phyloP scores from a whole-genome alignment of 2,888 invertebrate genomes.

The Lasioglossum villosulum region DNA sequence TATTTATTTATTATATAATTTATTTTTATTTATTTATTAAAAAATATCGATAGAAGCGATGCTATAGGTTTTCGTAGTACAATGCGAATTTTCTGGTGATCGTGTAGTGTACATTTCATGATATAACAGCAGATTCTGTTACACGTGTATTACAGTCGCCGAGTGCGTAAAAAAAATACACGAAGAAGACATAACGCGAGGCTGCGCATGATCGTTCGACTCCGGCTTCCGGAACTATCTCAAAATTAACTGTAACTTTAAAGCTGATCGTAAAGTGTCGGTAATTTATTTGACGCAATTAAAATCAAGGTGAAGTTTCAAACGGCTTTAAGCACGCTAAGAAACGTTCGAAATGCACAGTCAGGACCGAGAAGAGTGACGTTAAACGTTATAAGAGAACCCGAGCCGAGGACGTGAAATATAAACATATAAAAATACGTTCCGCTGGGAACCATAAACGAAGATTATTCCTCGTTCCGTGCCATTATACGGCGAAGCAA shows the following conservation, averaged over 20 bases:
- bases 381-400: slow-evolving; percentile 36
- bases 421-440: slow-evolving; percentile 45
- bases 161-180: not conserved
- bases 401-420: slow-evolving; percentile 36
- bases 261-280: slow-evolving; percentile 39
- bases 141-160: not conserved
- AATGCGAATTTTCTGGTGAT: not conserved
- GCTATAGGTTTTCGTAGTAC: not conserved
- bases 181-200: not conserved
- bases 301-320: slow-evolving; percentile 41
- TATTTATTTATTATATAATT: too few species aligned
- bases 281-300: slow-evolving; percentile 50
- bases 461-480: slow-evolving; percentile 18
- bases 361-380: slow-evolving; percentile 3
- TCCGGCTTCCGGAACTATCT: slow-evolving; percentile 28
- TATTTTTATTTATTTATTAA: too few species aligned
- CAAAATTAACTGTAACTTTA: slow-evolving; percentile 51
- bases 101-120: too few species aligned
- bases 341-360: slow-evolving; percentile 27
- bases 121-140: not conserved
- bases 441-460: slow-evolving; percentile 36
- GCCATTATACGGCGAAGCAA: not conserved
- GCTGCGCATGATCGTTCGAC: slow-evolving; percentile 2
- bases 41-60: too few species aligned
- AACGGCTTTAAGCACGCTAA: slow-evolving; percentile 34